Evolutionary conservation across 2,113 vertebrate species (phyloP), one percentile per base, ranked within the genome.

Genomic region (Ranitomeya variabilis): DNA sequence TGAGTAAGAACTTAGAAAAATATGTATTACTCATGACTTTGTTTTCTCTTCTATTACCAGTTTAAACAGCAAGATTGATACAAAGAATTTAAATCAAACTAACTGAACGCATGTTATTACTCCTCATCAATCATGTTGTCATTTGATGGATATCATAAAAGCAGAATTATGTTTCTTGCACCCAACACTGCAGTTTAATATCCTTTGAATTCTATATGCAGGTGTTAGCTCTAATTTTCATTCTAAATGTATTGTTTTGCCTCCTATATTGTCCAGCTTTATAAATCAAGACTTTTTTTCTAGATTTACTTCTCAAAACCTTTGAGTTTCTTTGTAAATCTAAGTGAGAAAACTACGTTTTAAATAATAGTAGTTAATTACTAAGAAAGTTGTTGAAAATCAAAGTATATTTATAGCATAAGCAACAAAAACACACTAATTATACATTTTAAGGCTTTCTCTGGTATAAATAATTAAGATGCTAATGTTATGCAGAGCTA

Each of bases 91-190:
- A 84, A 84, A 89, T 89, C 81, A 89, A 52, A 77, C 87, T 78
- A 83, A 77, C 78, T 78, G 89, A 76, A 62, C 83, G 86, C 80
- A 59, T 81, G 89, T 86, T 91, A 86, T 83, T 87, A 78, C 64
- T 78, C 82, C 86, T 85, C 89, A 90, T 91, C 86, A 62, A 90
- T 88, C 90, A 89, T 80, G 59, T 84, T 89, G 92, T 86, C 90
- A 89, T 87, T 86, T 84, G 91, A 89, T 69, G 86, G 87, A 87
- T 90, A 83, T 91, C 89, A 91, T 90, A 91, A 93, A 90, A 87
- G 86, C 81, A 67, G 66, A 88, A 91, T 89, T 89, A 91, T 91
- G 87, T 90, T 89, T 91, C 90, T 91, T 92, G 83, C 0, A 21
- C 55, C 62, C 83, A 91, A 86, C 89, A 90, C 83, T 66, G 74